A percentile compares a stretch with the other conserved stretches of the same genome.
phyloP scores from a whole-genome alignment of 2,797 vertebrate species.

The Taeniopygia guttata region DNA sequence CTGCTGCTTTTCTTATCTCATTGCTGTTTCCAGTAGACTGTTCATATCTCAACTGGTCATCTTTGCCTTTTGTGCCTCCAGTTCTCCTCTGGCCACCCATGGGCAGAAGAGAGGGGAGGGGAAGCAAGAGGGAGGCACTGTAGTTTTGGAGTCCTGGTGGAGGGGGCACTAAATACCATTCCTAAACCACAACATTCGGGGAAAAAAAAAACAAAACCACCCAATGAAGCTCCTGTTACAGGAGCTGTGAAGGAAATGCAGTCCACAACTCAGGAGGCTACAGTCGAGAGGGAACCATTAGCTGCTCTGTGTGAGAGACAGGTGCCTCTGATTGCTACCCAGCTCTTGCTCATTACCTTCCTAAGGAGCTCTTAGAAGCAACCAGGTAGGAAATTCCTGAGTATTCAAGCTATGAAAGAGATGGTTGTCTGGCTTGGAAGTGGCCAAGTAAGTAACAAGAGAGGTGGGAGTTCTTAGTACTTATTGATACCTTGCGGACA shows the following conservation, averaged over 20 bases:
- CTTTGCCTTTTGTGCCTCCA: neutral
- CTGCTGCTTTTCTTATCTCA: neutral
- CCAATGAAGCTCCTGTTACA: neutral
- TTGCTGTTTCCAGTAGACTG: neutral
- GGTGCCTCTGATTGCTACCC: neutral
- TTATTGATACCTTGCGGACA: neutral
- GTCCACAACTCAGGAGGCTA: neutral
- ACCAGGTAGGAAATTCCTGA: neutral
- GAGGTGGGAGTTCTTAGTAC: neutral
- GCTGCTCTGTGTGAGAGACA: neutral
- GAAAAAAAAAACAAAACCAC: too few species aligned
- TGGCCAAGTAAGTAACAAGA: neutral
- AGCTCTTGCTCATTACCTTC: neutral
- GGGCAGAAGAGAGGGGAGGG: neutral
- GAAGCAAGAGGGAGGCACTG: rapidly evolving
- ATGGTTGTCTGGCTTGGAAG: neutral
- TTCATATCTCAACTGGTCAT: neutral
- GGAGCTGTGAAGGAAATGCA: neutral
- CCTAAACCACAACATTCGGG: neutral
- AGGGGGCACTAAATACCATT: neutral
- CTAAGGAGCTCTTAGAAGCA: neutral
- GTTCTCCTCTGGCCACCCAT: neutral
- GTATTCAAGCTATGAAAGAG: neutral
- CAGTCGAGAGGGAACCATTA: neutral
- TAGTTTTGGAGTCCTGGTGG: neutral